Percentiles rank a stretch among this genome's conserved stretches.
Conservation (phyloP, 2,888 invertebrate species). For the Epistrophe grossulariae region DNA sequence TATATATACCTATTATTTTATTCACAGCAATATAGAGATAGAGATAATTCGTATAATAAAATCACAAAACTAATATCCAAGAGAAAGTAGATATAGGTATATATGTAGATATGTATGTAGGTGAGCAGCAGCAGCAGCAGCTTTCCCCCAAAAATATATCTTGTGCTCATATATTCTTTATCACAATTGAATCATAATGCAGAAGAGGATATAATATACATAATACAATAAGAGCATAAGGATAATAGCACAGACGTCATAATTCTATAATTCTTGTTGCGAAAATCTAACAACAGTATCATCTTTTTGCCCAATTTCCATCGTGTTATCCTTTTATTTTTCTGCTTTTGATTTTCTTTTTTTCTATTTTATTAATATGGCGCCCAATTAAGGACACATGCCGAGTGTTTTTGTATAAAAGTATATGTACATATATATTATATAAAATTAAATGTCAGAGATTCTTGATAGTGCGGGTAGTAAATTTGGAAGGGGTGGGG, state of each 20-base stretch:
- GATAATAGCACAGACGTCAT: constrained; percentile 61
- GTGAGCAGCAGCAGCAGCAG: no score
- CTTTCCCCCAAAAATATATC: constrained; percentile 28
- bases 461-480: background rate
- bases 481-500: background rate
- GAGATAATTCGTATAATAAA: constrained; percentile 11
- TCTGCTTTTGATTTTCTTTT: background rate
- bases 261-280: constrained; percentile 39
- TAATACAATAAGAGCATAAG: constrained; percentile 28
- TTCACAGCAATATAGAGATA: constrained; percentile 8
- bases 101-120: background rate
- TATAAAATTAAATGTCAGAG: constrained; percentile 1
- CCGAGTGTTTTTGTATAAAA: constrained; percentile 16
- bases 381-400: constrained; percentile 41
- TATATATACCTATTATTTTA: background rate
- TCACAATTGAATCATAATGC: constrained; percentile 59
- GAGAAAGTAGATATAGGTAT: constrained; percentile 4
- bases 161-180: constrained; percentile 10
- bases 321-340: constrained; percentile 27
- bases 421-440: background rate
- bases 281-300: constrained; percentile 30
- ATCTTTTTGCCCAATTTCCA: background rate
- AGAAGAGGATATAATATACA: constrained; percentile 30
- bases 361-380: constrained; percentile 41
- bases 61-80: constrained; percentile 18